These are phyloP conservation scores for Porites lutea DNA, from an alignment of 64 coral and sea anemone genomes.

Conservation along the genomic window DNA sequence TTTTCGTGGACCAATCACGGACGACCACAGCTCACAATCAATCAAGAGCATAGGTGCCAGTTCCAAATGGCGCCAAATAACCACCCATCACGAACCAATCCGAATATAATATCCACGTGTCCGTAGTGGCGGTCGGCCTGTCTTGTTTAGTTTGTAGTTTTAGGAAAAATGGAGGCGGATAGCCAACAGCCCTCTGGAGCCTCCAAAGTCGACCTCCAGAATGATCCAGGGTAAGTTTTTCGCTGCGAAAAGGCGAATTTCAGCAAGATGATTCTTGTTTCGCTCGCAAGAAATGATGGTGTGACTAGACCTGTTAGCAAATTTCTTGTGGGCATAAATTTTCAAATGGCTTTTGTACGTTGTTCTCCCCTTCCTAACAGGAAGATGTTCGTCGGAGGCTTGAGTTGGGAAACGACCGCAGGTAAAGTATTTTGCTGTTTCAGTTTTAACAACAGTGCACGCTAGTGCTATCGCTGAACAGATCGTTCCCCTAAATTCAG, in stretches of 20 bases:
- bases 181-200: conserved; percentile 75
- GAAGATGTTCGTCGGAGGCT: conserved; percentile 98
- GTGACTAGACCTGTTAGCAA: conserved; percentile 19
- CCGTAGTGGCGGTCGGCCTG: conserved; percentile 82
- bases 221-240: conserved; percentile 91
- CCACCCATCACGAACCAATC: conserved; percentile 97
- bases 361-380: conserved; percentile 50
- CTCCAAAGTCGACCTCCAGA: conserved; percentile 92
- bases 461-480: conserved; percentile 35
- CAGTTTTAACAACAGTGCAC: conserved; percentile 19
- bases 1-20: conserved; percentile 78
- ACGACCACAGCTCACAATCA: conserved; percentile 73
- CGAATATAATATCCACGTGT: conserved; percentile 98
- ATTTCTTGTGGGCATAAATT: conserved; percentile 56
- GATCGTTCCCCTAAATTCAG: neutral
- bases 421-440: conserved; percentile 58
- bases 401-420: conserved; percentile 98
- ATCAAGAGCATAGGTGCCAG: conserved; percentile 91
- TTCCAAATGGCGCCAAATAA: conserved; percentile 99
- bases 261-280: conserved; percentile 3
- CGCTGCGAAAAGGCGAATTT: neutral
- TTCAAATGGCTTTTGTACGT: conserved; percentile 14
- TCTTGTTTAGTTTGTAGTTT: conserved; percentile 96
- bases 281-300: conserved; percentile 40
- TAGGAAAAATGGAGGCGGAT: conserved; percentile 98